These are phyloP conservation scores for Diplodus puntazzo DNA, from an alignment of 2,797 vertebrate genomes.

Conservation along the genomic window DNA sequence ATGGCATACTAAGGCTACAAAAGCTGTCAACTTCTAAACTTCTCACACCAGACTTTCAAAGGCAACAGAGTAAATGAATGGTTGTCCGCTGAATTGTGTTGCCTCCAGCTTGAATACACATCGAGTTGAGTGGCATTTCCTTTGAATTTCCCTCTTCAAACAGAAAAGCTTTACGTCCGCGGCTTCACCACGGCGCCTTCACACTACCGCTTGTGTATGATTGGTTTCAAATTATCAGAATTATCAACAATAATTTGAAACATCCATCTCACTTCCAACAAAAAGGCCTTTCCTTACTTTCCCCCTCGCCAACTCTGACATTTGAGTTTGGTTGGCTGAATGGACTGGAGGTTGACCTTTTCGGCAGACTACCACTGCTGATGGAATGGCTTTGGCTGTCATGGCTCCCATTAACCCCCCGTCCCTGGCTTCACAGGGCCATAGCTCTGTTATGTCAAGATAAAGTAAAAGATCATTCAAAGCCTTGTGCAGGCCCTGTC, in stretches of 20 bases:
- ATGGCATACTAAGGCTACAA: background rate
- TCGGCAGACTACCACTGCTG: slow-evolving; percentile 51
- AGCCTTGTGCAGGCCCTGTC: slow-evolving; percentile 29
- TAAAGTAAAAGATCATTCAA: slow-evolving; percentile 68
- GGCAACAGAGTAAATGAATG: background rate
- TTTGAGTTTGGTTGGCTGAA: slow-evolving; percentile 44
- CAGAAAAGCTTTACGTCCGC: slow-evolving; percentile 25
- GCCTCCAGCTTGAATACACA: slow-evolving; percentile 3
- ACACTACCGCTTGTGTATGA: background rate
- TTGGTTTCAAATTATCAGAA: slow-evolving; percentile 11
- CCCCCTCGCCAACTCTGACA: slow-evolving; percentile 40
- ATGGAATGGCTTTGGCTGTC: slow-evolving; percentile 71
- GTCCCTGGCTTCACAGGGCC: slow-evolving; percentile 59
- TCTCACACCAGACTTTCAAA: background rate
- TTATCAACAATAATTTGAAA: slow-evolving; percentile 11
- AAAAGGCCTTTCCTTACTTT: slow-evolving; percentile 14
- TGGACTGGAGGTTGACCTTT: slow-evolving; percentile 65
- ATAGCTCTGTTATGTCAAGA: slow-evolving; percentile 69
- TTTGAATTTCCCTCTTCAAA: slow-evolving; percentile 29
- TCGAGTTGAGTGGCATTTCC: slow-evolving; percentile 32
- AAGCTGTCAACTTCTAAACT: background rate
- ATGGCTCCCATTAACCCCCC: slow-evolving; percentile 73
- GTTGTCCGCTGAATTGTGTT: slow-evolving; percentile 5
- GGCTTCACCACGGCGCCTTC: background rate
- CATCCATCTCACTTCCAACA: slow-evolving; percentile 18